phyloP scores from a whole-genome alignment of 2,113 vertebrate species.

The Calcarius ornatus region DNA sequence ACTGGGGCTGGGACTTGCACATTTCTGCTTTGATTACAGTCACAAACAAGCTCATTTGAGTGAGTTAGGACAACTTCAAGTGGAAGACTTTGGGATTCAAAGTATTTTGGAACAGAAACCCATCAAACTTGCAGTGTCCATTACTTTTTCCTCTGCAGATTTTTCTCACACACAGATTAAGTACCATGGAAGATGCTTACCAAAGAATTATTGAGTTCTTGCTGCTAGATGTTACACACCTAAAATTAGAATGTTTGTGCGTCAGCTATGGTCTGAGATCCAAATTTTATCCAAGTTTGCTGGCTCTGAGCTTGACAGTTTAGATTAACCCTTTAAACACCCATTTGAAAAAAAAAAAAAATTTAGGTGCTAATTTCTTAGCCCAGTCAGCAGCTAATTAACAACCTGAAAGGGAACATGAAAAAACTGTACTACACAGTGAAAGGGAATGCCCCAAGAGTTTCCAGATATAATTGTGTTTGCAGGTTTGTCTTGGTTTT shows the following conservation, averaged over 20 bases:
- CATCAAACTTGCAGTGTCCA: background rate
- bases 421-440: background rate
- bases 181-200: background rate
- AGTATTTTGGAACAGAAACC: background rate
- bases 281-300: background rate
- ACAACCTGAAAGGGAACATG: background rate
- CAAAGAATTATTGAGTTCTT: background rate
- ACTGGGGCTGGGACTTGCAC: background rate
- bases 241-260: background rate
- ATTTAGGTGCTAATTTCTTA: background rate
- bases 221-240: background rate
- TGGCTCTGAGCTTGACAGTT: background rate
- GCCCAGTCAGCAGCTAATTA: background rate
- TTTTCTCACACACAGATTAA: constrained; percentile 10
- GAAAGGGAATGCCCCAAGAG: background rate
- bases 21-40: background rate
- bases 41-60: background rate
- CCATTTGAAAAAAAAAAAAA: background rate
- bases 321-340: background rate
- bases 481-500: background rate
- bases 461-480: background rate
- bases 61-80: background rate
- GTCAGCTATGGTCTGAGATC: background rate
- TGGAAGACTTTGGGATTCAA: background rate
- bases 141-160: background rate